Evolutionary conservation across 2,113 vertebrate genomes (phyloP).

Genomic region (Equus przewalskii): DNA sequence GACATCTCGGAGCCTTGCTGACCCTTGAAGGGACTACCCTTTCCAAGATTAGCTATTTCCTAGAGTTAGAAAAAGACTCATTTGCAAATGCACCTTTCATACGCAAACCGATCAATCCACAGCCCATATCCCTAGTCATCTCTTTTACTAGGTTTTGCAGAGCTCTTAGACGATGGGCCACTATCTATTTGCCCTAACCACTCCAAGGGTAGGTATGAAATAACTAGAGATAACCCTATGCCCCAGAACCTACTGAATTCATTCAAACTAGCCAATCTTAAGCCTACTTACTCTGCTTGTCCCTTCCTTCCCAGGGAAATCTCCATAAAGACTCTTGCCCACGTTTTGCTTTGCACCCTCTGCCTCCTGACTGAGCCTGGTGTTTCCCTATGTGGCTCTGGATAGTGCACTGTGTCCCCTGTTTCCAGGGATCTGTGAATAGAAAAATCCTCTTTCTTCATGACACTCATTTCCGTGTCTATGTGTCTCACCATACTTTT

Average conservation of each 20-base stretch:
- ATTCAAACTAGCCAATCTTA: background rate
- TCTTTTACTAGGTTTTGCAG: background rate
- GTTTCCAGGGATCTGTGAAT: background rate
- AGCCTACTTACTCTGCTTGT: background rate
- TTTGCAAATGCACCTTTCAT: background rate
- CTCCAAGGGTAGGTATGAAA: background rate
- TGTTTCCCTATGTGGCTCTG: background rate
- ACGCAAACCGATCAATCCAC: background rate
- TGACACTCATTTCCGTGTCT: background rate
- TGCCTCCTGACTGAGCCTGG: background rate
- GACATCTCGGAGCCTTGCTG: background rate
- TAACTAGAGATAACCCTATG: background rate
- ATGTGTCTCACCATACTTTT: background rate
- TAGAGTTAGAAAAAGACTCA: background rate
- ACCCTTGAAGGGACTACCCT: background rate
- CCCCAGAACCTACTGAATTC: too few relatives aligned
- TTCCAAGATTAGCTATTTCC: background rate
- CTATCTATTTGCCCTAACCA: background rate
- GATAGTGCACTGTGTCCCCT: background rate
- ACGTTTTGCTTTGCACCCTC: background rate
- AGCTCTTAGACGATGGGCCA: background rate
- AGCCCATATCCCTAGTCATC: background rate
- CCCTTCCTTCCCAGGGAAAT: background rate
- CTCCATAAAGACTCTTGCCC: background rate
- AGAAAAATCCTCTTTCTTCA: background rate